Conservation (phyloP, 2,888 invertebrate genomes). For the Volucella zonaria region DNA sequence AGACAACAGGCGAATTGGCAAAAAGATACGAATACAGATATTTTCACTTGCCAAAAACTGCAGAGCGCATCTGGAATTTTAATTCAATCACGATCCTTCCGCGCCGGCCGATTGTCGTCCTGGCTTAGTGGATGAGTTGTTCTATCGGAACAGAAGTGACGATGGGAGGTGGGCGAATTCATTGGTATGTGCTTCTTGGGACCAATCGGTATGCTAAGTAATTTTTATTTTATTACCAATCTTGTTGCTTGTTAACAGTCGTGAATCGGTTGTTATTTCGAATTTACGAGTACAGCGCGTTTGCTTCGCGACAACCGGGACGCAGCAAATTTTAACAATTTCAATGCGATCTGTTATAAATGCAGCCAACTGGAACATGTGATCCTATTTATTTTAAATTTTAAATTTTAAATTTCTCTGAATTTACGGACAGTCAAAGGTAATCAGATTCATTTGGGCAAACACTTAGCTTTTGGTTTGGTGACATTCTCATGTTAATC, state of each 20-base stretch:
- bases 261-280: constrained; percentile 61
- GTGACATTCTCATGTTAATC: too few species aligned
- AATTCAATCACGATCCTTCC: constrained; percentile 66
- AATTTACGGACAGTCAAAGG: too few species aligned
- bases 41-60: constrained; percentile 47
- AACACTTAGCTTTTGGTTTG: too few species aligned
- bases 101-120: background rate
- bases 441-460: too few species aligned
- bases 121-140: constrained; percentile 1
- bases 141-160: background rate
- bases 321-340: too few species aligned
- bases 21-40: background rate
- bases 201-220: constrained; percentile 70
- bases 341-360: too few species aligned
- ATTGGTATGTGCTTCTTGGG: constrained; percentile 52
- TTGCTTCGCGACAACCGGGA: too few species aligned
- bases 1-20: too few species aligned
- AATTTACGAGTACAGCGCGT: constrained; percentile 48
- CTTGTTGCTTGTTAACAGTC: constrained; percentile 57
- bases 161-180: constrained; percentile 10
- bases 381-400: too few species aligned
- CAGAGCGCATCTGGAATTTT: constrained; percentile 55
- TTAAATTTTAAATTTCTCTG: too few species aligned
- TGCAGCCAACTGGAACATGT: too few species aligned
- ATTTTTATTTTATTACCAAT: constrained; percentile 66